Conservation (phyloP, 1,140 invertebrate genomes). For the Octopus sinensis region DNA sequence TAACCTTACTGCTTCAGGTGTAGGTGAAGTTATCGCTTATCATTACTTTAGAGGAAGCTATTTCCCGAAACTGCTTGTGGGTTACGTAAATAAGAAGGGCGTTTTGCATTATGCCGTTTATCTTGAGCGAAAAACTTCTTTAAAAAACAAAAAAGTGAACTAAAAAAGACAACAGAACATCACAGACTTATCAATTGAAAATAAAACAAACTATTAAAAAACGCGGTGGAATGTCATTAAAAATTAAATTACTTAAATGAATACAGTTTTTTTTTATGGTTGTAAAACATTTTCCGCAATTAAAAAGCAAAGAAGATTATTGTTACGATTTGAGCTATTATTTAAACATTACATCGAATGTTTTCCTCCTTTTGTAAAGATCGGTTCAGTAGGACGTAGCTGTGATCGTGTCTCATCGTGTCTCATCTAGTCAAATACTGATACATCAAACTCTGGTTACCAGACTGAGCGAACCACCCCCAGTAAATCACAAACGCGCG, state of each 20-base stretch:
- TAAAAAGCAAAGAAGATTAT: too few relatives aligned
- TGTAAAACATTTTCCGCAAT: neutral
- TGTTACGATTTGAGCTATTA: too few relatives aligned
- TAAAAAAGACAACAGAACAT: neutral
- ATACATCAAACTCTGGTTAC: too few relatives aligned
- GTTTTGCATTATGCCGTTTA: slow-evolving; percentile 32
- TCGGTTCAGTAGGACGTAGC: too few relatives aligned
- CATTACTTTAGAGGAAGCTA: slow-evolving; percentile 27
- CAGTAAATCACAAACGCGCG: too few relatives aligned
- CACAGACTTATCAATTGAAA: neutral
- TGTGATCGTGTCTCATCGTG: too few relatives aligned
- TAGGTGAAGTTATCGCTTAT: slow-evolving; percentile 26
- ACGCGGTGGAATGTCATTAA: neutral
- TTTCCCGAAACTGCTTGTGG: slow-evolving; percentile 34
- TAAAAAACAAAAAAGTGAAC: neutral
- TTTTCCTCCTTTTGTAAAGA: too few relatives aligned
- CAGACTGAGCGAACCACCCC: too few relatives aligned
- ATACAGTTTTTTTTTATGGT: neutral
- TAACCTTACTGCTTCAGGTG: slow-evolving; percentile 23
- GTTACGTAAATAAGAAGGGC: slow-evolving; percentile 30
- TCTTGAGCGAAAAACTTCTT: slow-evolving; percentile 27
- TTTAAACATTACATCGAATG: too few relatives aligned
- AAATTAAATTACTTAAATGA: neutral
- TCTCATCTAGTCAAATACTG: too few relatives aligned
- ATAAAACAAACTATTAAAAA: neutral